Evolutionary conservation across 2,888 invertebrate genomes (phyloP).

Genomic region (Protula sp.): DNA sequence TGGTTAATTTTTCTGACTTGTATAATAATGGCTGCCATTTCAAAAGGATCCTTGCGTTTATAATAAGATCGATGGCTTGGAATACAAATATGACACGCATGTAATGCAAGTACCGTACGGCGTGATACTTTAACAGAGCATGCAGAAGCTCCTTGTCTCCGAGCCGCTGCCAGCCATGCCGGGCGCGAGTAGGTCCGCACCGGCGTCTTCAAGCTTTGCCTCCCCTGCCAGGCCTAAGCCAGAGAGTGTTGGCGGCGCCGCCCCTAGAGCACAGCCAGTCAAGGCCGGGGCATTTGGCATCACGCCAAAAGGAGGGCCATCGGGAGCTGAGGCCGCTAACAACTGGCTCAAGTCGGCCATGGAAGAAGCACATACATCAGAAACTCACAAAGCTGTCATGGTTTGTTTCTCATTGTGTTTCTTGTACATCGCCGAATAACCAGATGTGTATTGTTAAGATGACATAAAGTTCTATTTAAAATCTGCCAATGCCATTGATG

Average conservation of each 20-base stretch:
- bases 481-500: no score
- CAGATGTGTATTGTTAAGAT: no score
- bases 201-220: neutral
- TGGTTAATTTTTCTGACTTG: no score
- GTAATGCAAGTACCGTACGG: no score
- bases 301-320: neutral
- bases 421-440: neutral
- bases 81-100: no score
- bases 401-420: slow-evolving; percentile 26
- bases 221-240: neutral
- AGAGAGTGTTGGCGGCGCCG: neutral
- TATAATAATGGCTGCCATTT: no score
- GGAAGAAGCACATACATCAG: slow-evolving; percentile 28
- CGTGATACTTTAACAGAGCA: neutral
- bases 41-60: no score
- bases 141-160: neutral
- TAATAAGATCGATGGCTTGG: no score
- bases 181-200: no score
- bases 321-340: slow-evolving; percentile 40
- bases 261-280: neutral
- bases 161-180: neutral
- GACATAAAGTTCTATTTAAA: no score
- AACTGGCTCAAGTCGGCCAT: slow-evolving; percentile 43
- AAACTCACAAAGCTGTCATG: slow-evolving; percentile 36
- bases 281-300: neutral